Evolutionary conservation across 2,113 vertebrate species (phyloP).

Genomic region (chimpanzee (Pan troglodytes)): NHGRI_mPanTro3-v2.1_pri NC_072403.2:157939001-157939500

Average conservation of each 20-base stretch:
- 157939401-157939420: not conserved
- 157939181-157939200: conserved; percentile 57
- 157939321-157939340: conserved; percentile 23
- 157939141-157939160: conserved; percentile 47
- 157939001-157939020: conserved; percentile 61
- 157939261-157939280: conserved; percentile 71
- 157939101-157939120: conserved; percentile 73
- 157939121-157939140: conserved; percentile 67
- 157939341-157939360: conserved; percentile 4
- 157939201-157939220: conserved; percentile 60
- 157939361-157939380: not conserved
- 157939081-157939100: conserved; percentile 76
- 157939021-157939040: conserved; percentile 17
- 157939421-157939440: not conserved
- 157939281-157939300: conserved; percentile 7
- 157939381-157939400: not conserved
- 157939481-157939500: conserved; percentile 17
- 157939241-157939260: conserved; percentile 75
- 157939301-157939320: conserved; percentile 28
- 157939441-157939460: not conserved
- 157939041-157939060: conserved; percentile 63
- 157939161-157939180: conserved; percentile 49
- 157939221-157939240: conserved; percentile 62
- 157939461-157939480: not conserved
- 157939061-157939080: conserved; percentile 54